Evolutionary conservation across 2,797 vertebrate genomes (phyloP), one percentile per base, ranked within the genome.

Genomic region (Tokudaia muenninki): DNA sequence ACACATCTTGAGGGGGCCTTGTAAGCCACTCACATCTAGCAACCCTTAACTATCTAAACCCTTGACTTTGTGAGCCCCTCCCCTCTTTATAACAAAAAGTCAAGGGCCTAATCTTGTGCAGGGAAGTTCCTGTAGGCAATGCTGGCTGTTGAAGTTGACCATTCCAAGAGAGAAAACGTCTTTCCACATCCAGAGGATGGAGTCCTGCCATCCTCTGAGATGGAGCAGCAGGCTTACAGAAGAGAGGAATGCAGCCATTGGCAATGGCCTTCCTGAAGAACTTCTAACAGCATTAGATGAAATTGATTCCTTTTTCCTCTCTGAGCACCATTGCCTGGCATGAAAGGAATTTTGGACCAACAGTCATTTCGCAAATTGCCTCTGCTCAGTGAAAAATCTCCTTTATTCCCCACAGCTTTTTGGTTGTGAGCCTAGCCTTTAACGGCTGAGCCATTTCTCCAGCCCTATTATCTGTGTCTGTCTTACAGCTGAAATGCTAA

Each of bases 261-360:
- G 70, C 67, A 31, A 92, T 84, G 88, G 41, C 12, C 44, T 59
- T 91, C 52, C 79, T 70, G 11, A 79, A 83, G 57, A 87, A 31
- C 50, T 84, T 37, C 87, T 50, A 52, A 8, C 14, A 19, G n/a
- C 14, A 47, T 84, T 80, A 74, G 6, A 63, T 50, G 75, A 67
- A 70, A 70, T n/a, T 52, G 77, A 84, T 77, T 90, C 19, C 14
- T 29, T 91, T 83, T 95, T 59, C 65, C 59, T 90, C 52, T 34
- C 26, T 1, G 14, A 94, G 57, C 67, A 1, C 4, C 78, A 37
- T 37, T 75, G 24, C 44, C 55, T 21, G 50, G 67, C 92, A 19
- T 41, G 78, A 83, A 96, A 93, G 57, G 63, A 95, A 95, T 96
- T 91, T 96, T 91, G 82, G 87, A 70, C 16, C 75, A 31, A 80